A percentile compares a stretch with the other conserved stretches of the same genome.
These are phyloP conservation scores for Platycercus adscitus DNA, from an alignment of 2,113 vertebrate species.

Conservation along the genomic window DNA sequence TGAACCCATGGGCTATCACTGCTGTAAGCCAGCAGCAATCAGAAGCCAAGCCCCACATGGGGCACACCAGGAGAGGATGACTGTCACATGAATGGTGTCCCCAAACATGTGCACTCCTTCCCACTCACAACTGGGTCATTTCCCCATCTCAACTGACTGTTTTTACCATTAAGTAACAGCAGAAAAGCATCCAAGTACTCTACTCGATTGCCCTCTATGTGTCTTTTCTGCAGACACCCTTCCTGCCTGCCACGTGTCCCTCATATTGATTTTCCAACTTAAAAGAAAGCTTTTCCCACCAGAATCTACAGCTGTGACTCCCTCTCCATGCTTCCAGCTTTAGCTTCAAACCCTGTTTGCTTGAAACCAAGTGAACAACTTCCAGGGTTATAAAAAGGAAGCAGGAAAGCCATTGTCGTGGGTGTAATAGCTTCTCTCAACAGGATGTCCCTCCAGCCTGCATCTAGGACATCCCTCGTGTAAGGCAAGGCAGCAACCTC, in stretches of 20 bases:
- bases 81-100: not conserved
- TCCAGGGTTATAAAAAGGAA: not conserved
- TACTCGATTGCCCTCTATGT: not conserved
- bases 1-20: not conserved
- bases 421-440: not conserved
- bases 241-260: not conserved
- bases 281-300: not conserved
- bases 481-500: not conserved
- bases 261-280: not conserved
- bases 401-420: not conserved
- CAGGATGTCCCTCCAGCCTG: rapidly evolving
- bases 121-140: not conserved
- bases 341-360: not conserved
- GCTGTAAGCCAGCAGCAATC: not conserved
- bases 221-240: not conserved
- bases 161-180: not conserved
- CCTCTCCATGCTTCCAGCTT: not conserved
- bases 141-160: rapidly evolving
- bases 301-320: not conserved
- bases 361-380: not conserved
- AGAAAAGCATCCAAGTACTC: not conserved
- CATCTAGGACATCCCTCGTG: not conserved
- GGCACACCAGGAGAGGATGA: not conserved
- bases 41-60: not conserved
- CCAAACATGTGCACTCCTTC: not conserved